Percentiles rank a stretch among this genome's conserved stretches.
Evolutionary conservation across 2,888 invertebrate genomes (phyloP).

Genomic region (Sinotaia quadrata): DNA sequence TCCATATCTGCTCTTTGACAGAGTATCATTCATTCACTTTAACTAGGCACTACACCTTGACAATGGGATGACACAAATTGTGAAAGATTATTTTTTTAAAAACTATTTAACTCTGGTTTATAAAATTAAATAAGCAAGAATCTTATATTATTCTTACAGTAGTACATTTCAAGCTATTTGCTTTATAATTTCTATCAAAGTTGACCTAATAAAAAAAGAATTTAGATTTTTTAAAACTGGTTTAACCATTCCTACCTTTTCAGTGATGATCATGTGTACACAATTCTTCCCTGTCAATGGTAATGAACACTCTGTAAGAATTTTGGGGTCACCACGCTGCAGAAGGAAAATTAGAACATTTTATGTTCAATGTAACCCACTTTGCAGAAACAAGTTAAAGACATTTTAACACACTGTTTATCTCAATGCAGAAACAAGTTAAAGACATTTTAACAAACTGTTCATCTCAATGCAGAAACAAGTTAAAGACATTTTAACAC

Average conservation of each 20-base stretch:
- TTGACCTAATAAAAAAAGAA: neutral
- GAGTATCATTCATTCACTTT: too few species aligned
- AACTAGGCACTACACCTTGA: too few species aligned
- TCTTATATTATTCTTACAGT: too few species aligned
- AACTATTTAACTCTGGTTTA: too few species aligned
- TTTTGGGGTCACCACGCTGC: slow-evolving; percentile 88
- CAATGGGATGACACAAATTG: too few species aligned
- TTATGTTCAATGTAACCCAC: too few species aligned
- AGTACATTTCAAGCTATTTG: neutral
- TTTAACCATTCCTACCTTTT: slow-evolving; percentile 79
- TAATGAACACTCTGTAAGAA: slow-evolving; percentile 86
- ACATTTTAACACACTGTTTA: neutral
- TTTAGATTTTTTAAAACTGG: neutral
- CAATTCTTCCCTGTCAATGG: slow-evolving; percentile 95
- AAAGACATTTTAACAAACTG: neutral
- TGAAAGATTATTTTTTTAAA: too few species aligned
- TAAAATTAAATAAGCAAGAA: too few species aligned
- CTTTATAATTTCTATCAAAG: neutral
- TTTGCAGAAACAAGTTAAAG: neutral
- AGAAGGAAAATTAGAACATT: slow-evolving; percentile 30
- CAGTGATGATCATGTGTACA: slow-evolving; percentile 96
- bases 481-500: too few species aligned
- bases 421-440: neutral
- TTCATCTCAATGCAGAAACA: too few species aligned
- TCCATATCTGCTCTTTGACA: too few species aligned